Percentiles rank a stretch among this genome's conserved stretches.
phyloP scores from a whole-genome alignment of 2,113 vertebrate species.

The Orientallactaga bullata region DNA sequence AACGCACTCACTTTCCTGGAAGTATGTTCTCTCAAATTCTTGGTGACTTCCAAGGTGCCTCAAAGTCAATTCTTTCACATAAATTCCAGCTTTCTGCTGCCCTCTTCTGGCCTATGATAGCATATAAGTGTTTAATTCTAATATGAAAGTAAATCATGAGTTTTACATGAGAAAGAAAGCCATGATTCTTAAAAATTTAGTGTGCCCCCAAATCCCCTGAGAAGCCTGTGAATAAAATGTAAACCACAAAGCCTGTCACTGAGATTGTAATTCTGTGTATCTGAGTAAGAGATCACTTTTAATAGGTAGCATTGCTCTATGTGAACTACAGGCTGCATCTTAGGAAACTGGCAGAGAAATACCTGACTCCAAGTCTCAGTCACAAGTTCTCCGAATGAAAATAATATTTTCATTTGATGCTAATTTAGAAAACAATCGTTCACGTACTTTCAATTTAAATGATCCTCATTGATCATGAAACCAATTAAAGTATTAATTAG shows the following conservation, averaged over 20 bases:
- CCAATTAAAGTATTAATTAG: neutral
- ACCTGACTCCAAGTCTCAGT: neutral
- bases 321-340: neutral
- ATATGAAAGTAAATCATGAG: neutral
- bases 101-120: slow-evolving; percentile 68
- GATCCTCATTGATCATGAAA: neutral
- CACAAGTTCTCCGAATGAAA: neutral
- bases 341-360: neutral
- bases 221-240: neutral
- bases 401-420: neutral
- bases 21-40: slow-evolving; percentile 1
- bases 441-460: neutral
- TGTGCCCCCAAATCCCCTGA: neutral
- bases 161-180: neutral
- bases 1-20: neutral
- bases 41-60: slow-evolving; percentile 49
- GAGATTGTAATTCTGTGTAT: neutral
- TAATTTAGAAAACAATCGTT: neutral
- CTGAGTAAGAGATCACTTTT: neutral
- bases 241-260: neutral
- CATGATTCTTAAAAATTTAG: slow-evolving; percentile 23
- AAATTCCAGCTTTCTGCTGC: slow-evolving; percentile 79
- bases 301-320: neutral
- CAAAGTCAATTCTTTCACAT: slow-evolving; percentile 31
- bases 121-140: slow-evolving; percentile 26